A percentile compares a stretch with the other conserved stretches of the same genome.
Evolutionary conservation across 2,888 invertebrate species (phyloP).

Genomic region (Plagodis dolabraria): DNA sequence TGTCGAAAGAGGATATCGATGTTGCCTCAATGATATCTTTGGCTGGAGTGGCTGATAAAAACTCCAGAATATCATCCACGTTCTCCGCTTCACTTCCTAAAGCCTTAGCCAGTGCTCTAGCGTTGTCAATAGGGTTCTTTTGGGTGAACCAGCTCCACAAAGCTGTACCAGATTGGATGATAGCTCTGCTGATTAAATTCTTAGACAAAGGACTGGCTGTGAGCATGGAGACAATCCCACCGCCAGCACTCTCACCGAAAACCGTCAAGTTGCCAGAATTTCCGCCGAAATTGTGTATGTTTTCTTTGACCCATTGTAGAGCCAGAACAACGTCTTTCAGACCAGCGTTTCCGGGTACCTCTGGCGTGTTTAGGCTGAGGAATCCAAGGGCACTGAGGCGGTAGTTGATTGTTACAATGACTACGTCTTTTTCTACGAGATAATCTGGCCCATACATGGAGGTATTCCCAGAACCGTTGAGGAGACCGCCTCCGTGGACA

Average conservation of each 20-base stretch:
- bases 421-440: constrained; percentile 83
- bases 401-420: constrained; percentile 84
- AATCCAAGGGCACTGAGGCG: constrained; percentile 78
- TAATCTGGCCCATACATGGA: constrained; percentile 79
- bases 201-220: constrained; percentile 71
- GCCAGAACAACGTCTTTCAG: constrained; percentile 73
- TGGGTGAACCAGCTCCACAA: constrained; percentile 56
- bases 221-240: constrained; percentile 53
- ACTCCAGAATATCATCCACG: constrained; percentile 67
- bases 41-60: constrained; percentile 62
- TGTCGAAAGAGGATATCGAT: constrained; percentile 40
- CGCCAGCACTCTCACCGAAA: constrained; percentile 74
- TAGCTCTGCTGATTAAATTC: constrained; percentile 64
- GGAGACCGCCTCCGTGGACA: constrained; percentile 84
- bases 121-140: constrained; percentile 64
- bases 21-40: constrained; percentile 66
- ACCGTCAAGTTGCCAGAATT: constrained; percentile 72
- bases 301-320: constrained; percentile 71
- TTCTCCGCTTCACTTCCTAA: constrained; percentile 67
- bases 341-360: constrained; percentile 77
- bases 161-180: constrained; percentile 70
- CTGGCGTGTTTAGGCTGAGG: constrained; percentile 71
- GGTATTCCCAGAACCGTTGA: constrained; percentile 80
- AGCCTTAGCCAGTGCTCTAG: constrained; percentile 54
- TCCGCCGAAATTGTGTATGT: constrained; percentile 74